Conservation (phyloP, 2,888 invertebrate species). For the Pyrocoelia pectoralis region DNA sequence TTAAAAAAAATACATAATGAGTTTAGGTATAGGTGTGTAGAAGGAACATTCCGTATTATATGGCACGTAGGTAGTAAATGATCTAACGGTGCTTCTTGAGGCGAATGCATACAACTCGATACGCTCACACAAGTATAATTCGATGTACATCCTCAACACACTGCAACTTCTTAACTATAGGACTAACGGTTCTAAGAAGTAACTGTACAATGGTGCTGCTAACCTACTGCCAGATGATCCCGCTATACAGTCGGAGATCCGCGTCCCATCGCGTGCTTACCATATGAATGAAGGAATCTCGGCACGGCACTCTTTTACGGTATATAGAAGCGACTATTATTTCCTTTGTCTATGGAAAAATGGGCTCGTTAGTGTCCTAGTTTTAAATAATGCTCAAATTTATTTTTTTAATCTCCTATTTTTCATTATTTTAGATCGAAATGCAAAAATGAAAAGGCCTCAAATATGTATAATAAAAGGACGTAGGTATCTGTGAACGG, state of each 20-base stretch:
- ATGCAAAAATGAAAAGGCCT: no score
- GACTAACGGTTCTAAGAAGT: slow-evolving; percentile 41
- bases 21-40: slow-evolving; percentile 21
- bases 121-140: slow-evolving; percentile 18
- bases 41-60: slow-evolving; percentile 16
- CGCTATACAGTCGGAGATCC: slow-evolving; percentile 39
- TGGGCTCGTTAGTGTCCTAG: no score
- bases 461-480: no score
- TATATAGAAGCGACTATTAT: neutral
- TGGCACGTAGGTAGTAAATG: slow-evolving; percentile 21
- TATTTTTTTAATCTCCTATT: no score
- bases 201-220: slow-evolving; percentile 46
- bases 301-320: slow-evolving; percentile 17
- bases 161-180: slow-evolving; percentile 35
- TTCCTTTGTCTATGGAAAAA: no score
- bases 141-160: slow-evolving; percentile 23
- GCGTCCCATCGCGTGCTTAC: slow-evolving; percentile 26
- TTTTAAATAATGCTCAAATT: no score
- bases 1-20: slow-evolving; percentile 3
- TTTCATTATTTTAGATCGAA: no score
- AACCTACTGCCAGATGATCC: slow-evolving; percentile 47
- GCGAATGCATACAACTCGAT: slow-evolving; percentile 22
- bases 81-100: slow-evolving; percentile 29
- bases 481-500: no score
- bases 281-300: slow-evolving; percentile 20